A percentile compares a stretch with the other conserved stretches of the same genome.
Conservation (phyloP, 2,888 invertebrate species). For the Lasioglossum malachurum region DNA sequence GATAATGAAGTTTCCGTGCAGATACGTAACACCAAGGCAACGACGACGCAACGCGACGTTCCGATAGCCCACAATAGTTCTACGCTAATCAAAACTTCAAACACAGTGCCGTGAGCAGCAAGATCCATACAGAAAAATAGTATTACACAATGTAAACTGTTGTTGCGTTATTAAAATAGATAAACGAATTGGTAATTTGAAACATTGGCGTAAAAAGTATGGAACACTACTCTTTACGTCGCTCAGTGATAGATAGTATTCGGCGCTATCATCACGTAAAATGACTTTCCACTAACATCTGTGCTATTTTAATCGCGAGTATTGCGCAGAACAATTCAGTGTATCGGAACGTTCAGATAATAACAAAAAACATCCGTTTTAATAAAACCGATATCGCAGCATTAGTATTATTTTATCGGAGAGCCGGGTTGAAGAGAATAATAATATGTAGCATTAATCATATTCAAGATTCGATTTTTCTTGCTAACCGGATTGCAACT, state of each 20-base stretch:
- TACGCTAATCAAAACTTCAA: neutral
- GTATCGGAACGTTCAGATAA: slow-evolving; percentile 34
- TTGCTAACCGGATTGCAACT: slow-evolving; percentile 6
- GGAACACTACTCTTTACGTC: neutral
- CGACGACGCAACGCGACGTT: neutral
- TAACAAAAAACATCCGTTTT: slow-evolving; percentile 59
- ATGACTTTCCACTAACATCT: no score
- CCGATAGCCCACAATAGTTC: neutral
- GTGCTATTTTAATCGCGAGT: neutral
- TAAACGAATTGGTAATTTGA: neutral
- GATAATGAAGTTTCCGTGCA: neutral
- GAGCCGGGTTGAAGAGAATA: slow-evolving; percentile 44
- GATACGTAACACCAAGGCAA: neutral
- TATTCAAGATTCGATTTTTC: slow-evolving; percentile 35
- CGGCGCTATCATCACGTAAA: neutral
- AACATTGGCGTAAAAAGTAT: neutral
- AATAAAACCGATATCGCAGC: slow-evolving; percentile 43
- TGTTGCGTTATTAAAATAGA: neutral
- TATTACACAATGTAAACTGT: neutral
- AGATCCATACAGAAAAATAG: neutral
- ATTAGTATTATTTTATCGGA: slow-evolving; percentile 62
- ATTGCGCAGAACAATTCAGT: slow-evolving; percentile 30
- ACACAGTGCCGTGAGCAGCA: no score
- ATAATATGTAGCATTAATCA: slow-evolving; percentile 56
- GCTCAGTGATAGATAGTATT: slow-evolving; percentile 7